A percentile compares a stretch with the other conserved stretches of the same genome.
phyloP scores from a whole-genome alignment of 2,797 vertebrate genomes.

The Argyrosomus regius region DNA sequence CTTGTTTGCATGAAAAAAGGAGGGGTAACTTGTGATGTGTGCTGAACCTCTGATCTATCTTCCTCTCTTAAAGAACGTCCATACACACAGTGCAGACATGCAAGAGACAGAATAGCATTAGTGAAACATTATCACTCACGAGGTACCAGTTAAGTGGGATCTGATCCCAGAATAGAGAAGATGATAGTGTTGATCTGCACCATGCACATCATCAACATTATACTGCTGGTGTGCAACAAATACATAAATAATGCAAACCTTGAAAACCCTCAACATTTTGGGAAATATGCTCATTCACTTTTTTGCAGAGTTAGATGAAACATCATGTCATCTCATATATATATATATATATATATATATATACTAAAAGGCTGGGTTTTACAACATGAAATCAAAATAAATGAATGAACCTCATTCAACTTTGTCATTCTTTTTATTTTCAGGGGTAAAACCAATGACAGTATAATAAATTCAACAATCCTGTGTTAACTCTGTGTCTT shows the following conservation, averaged over 20 bases:
- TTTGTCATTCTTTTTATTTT: too few species aligned
- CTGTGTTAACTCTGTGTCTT: too few species aligned
- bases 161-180: slow-evolving; percentile 22
- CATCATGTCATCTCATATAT: neutral
- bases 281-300: neutral
- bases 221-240: neutral
- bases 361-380: too few species aligned
- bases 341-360: too few species aligned
- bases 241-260: neutral
- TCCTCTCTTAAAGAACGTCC: neutral
- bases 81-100: slow-evolving; percentile 6
- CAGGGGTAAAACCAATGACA: too few species aligned
- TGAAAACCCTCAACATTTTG: neutral
- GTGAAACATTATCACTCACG: slow-evolving; percentile 32
- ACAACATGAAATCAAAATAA: too few species aligned
- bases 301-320: neutral
- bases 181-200: slow-evolving; percentile 16
- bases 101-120: slow-evolving; percentile 11
- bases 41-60: slow-evolving; percentile 21
- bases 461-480: too few species aligned
- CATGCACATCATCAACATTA: slow-evolving; percentile 12
- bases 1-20: slow-evolving; percentile 56
- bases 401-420: too few species aligned
- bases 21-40: slow-evolving; percentile 24
- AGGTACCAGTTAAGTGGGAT: slow-evolving; percentile 47